Evolutionary conservation across 2,797 vertebrate genomes (phyloP), one percentile per base, ranked within the genome.

Genomic region (Rallus crepitans): DNA sequence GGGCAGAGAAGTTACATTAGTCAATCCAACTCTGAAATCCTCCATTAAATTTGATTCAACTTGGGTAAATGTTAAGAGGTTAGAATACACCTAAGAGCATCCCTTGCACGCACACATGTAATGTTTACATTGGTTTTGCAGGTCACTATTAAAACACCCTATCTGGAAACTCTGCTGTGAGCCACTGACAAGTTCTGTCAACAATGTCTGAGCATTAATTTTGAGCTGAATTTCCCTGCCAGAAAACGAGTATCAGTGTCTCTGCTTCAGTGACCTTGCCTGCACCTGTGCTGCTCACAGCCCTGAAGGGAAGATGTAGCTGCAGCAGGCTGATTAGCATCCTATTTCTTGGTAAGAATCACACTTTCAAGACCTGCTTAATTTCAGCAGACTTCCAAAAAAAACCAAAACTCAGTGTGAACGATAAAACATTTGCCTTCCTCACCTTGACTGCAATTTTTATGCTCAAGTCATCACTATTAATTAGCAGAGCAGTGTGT

Each of bases 111-210:
- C 71, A 92, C 93, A 82, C n/a, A 37, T 2, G 7, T 3, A 71
- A 30, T 3, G 24, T 61, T 91, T 68, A 53, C 17, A 52, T 6
- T 47, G 73, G 72, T 87, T 94, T 83, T 87, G 33, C 60, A 69
- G 84, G 87, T 89, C 2, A 0, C 87, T 84, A 31, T 57, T 95
- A 55, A 89, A 96, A 80, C 68, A 42, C 9, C 0, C 0, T 8
- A 63, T 50, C 71, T 59, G 81, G 66, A 40, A 87, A 73, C 52
- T 56, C 20, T 87, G 57, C 82, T 55, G 12, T 76, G 79, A 97
- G 82, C 88, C 88, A 91, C 85, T 37, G 24, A 71, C 47, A 52
- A 79, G 35, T 82, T 94, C 82, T 86, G 77, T 72, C 95, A 96
- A 89, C 70, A 84, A 28, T 31, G n/a, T 31, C 86, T 94, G 85